A percentile compares a stretch with the other conserved stretches of the same genome.
phyloP scores from a whole-genome alignment of 2,888 invertebrate genomes.

The Thumatha senex region DNA sequence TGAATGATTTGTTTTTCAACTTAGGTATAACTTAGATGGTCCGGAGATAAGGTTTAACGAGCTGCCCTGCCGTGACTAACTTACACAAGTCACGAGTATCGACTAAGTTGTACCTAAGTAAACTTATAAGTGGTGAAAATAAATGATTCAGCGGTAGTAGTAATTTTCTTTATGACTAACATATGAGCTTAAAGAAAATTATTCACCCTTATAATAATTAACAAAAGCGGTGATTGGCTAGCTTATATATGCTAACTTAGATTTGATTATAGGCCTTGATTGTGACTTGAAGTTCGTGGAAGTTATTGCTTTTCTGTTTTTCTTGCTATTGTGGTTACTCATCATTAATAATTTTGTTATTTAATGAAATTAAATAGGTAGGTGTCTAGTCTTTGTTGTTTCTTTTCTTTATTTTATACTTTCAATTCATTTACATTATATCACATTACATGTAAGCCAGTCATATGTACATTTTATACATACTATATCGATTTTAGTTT shows the following conservation, averaged over 20 bases:
- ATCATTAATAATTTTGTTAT: not conserved
- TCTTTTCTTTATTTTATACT: no score
- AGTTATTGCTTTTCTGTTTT: slow-evolving; percentile 5
- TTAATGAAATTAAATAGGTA: not conserved
- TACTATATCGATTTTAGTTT: no score
- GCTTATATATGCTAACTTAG: slow-evolving; percentile 7
- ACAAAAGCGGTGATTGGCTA: slow-evolving; percentile 1
- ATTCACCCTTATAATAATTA: slow-evolving; percentile 27
- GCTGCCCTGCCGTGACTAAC: slow-evolving; percentile 66
- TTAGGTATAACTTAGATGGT: slow-evolving; percentile 45
- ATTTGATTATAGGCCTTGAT: slow-evolving; percentile 12
- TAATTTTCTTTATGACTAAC: no score
- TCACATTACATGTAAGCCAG: no score
- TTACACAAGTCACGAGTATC: slow-evolving; percentile 63
- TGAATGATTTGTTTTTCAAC: slow-evolving; percentile 31
- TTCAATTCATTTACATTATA: no score
- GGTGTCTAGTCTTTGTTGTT: no score
- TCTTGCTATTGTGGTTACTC: slow-evolving; percentile 5
- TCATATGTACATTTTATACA: no score
- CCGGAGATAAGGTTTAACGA: slow-evolving; percentile 59
- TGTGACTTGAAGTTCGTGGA: slow-evolving; percentile 20
- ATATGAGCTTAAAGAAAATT: slow-evolving; percentile 24
- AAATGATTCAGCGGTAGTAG: slow-evolving; percentile 23
- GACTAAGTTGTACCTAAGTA: slow-evolving; percentile 24
- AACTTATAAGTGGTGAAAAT: slow-evolving; percentile 34